A percentile compares a stretch with the other conserved stretches of the same genome.
These are phyloP conservation scores for Echinarachnius parma DNA, from an alignment of 53 echinoderm and acorn worm species.

Conservation along the genomic window DNA sequence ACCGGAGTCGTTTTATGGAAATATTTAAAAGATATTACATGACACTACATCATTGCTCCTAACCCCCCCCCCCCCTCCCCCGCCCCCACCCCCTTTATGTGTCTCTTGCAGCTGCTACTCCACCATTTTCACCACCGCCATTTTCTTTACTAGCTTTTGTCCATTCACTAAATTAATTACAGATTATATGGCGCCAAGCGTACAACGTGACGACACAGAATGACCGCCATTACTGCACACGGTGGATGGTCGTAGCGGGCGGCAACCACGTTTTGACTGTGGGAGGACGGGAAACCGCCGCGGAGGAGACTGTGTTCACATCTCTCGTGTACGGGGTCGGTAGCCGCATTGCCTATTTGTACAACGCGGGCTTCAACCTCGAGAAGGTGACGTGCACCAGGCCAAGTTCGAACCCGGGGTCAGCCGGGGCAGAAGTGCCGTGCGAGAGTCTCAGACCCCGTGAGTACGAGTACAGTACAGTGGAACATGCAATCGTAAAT, in stretches of 20 bases:
- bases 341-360: conserved; percentile 12
- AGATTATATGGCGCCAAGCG: neutral
- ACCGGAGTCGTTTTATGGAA: too few species aligned
- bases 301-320: conserved; percentile 3
- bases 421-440: neutral
- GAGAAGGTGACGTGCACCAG: conserved; percentile 10
- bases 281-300: neutral
- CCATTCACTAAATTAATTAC: too few species aligned
- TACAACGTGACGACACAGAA: neutral
- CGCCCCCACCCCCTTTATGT: too few species aligned
- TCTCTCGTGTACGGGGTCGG: conserved; percentile 13
- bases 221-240: neutral
- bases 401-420: neutral
- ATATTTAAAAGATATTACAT: too few species aligned
- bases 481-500: too few species aligned
- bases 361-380: conserved; percentile 23
- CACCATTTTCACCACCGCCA: too few species aligned
- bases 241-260: conserved; percentile 13
- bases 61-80: too few species aligned
- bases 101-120: too few species aligned
- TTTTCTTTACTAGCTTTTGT: too few species aligned
- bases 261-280: conserved; percentile 8
- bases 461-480: neutral
- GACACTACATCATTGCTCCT: too few species aligned
- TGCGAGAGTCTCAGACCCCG: conserved; percentile 2